phyloP scores from a whole-genome alignment of 2,888 invertebrate species.

The Torymus texanus region DNA sequence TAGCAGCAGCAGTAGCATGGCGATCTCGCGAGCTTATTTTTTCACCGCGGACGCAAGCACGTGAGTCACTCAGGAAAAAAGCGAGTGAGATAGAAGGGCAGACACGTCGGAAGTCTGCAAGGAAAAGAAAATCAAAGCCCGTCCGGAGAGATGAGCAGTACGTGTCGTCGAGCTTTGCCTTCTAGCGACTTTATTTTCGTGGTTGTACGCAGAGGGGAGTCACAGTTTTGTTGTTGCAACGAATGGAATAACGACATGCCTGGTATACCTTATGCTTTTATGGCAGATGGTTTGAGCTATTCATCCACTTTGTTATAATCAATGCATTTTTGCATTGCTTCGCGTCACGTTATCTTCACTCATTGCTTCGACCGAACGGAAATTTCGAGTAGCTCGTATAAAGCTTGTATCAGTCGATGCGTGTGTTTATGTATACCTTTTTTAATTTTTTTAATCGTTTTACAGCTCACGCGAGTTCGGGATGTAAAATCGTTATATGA shows the following conservation, averaged over 20 bases:
- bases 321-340: constrained; percentile 4
- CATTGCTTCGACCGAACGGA: neutral
- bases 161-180: constrained; percentile 4
- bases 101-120: neutral
- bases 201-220: neutral
- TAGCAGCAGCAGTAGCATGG: neutral
- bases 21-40: constrained; percentile 37
- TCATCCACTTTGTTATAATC: constrained; percentile 41
- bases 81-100: neutral
- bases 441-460: constrained; percentile 34
- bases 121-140: constrained; percentile 18
- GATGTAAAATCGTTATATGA: constrained; percentile 35
- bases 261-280: constrained; percentile 1
- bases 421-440: neutral
- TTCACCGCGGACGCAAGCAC: neutral
- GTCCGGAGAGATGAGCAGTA: neutral
- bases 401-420: constrained; percentile 14
- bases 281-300: constrained; percentile 32
- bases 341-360: neutral
- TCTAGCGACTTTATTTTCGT: constrained; percentile 34
- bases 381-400: constrained; percentile 19
- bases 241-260: constrained; percentile 40
- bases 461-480: constrained; percentile 6
- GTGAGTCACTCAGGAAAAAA: neutral
- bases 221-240: constrained; percentile 45